Evolutionary conservation across 2,113 vertebrate species (phyloP), one percentile per base, ranked within the genome.

Genomic region (Phoxinus phoxinus): DNA sequence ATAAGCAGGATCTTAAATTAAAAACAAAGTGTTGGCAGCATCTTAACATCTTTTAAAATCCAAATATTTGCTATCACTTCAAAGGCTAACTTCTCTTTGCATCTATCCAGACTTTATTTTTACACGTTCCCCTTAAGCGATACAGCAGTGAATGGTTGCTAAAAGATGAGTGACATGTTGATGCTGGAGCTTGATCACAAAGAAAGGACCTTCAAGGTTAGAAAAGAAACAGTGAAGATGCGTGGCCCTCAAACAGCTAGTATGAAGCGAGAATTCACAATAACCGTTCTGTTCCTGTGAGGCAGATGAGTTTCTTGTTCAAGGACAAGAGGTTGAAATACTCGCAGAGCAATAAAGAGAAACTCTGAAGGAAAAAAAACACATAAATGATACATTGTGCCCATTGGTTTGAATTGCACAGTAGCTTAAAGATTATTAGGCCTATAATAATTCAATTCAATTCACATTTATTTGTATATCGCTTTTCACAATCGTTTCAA

Each of bases 181-280:
- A 53, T 82, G 71, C 61, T 81, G 63, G 81, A 85, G 56, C 74
- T 83, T 72, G 63, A 83, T 83, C 81, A 56, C 30, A 82, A 82
- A 71, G 80, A 82, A 67, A 83, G 65, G 48, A 72, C 65, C 81
- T 79, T 88, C 84, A 88, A 85, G 84, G 84, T 73, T 79, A 86
- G 44, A 46, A 76, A 30, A 83, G 73, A 79, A 72, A 75, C 72
- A 51, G 25, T 82, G 73, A 82, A 82, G 44, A 87, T 67, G 32
- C 35, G 32, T 76, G 67, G 58, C 48, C 48, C 21, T 83, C 72
- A 83, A 83, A 83, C 81, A 72, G 67, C 32, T 58, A 56, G 48
- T 21, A 72, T 83, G 67, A 27, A 83, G 48, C 23, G 10, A 58
- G 48, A 71, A 83, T 83, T 58, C 48, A 83, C 81, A 83, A 72